Conservation (phyloP, 1,140 invertebrate species). For the Brachystomella parvula region DNA sequence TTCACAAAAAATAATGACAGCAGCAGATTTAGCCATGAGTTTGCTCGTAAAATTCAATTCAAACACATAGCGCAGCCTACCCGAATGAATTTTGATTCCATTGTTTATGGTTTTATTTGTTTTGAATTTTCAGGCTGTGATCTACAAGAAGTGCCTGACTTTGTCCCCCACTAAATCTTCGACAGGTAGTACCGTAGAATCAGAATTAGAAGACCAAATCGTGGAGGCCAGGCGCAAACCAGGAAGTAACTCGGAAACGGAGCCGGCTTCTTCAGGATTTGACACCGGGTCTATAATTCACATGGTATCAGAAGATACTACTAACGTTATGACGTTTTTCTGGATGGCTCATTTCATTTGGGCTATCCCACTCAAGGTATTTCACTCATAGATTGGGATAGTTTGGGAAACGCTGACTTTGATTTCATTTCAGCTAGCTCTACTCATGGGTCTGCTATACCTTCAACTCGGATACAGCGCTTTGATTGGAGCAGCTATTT, state of each 20-base stretch:
- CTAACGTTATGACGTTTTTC: constrained; percentile 73
- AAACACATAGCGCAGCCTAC: no score
- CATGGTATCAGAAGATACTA: constrained; percentile 70
- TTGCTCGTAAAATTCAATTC: no score
- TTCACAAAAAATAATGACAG: constrained; percentile 20
- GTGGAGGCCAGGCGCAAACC: not conserved
- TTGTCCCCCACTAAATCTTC: constrained; percentile 27
- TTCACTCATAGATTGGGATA: constrained; percentile 7
- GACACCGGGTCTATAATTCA: constrained; percentile 67
- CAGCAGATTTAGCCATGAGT: no score
- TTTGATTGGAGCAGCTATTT: constrained; percentile 62
- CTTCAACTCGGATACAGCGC: constrained; percentile 67
- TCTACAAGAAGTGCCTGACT: constrained; percentile 52
- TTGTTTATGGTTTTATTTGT: no score
- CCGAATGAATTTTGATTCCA: no score
- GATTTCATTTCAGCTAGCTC: constrained; percentile 52
- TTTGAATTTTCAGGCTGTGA: constrained; percentile 54
- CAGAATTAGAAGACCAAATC: constrained; percentile 14
- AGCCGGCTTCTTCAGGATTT: constrained; percentile 39
- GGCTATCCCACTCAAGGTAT: constrained; percentile 75
- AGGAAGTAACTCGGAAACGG: not conserved
- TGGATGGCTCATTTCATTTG: constrained; percentile 77
- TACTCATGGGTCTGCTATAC: constrained; percentile 66
- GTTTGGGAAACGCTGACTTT: not conserved
- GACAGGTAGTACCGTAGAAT: not conserved